Conservation (phyloP, 1,140 invertebrate species). For the Musca domestica region DNA sequence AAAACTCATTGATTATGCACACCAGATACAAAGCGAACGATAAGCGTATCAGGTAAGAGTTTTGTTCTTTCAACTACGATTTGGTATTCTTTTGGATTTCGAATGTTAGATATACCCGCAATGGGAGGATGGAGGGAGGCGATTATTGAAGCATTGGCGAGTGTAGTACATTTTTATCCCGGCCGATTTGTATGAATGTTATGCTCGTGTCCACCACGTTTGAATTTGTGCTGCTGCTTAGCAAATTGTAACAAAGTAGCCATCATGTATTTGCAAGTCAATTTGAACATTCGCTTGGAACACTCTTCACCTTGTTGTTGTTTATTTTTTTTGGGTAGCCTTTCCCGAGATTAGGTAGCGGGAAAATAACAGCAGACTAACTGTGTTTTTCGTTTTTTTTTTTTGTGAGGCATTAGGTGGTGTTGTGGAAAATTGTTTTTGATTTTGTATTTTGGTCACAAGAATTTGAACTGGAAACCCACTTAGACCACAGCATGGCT, state of each 20-base stretch:
- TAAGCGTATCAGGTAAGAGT: neutral
- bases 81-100: no score
- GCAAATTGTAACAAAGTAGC: constrained; percentile 21
- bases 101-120: no score
- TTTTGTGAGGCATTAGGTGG: neutral
- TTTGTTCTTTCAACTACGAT: no score
- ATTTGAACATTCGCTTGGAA: neutral
- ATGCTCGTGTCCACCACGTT: neutral
- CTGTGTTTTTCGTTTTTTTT: no score
- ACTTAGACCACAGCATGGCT: neutral
- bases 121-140: no score
- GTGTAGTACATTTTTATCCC: neutral
- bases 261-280: constrained; percentile 21
- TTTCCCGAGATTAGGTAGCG: no score
- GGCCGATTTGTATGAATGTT: neutral
- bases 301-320: no score
- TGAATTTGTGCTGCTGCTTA: neutral
- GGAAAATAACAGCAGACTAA: no score
- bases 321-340: no score
- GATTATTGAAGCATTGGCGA: no score
- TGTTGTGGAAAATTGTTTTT: constrained; percentile 1
- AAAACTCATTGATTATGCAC: constrained; percentile 20
- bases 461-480: constrained; percentile 20
- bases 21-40: constrained; percentile 7
- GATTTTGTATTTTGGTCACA: neutral